Base-by-base conservation (phyloP, 1,140 invertebrate species). In the Bombus huntii region DNA sequence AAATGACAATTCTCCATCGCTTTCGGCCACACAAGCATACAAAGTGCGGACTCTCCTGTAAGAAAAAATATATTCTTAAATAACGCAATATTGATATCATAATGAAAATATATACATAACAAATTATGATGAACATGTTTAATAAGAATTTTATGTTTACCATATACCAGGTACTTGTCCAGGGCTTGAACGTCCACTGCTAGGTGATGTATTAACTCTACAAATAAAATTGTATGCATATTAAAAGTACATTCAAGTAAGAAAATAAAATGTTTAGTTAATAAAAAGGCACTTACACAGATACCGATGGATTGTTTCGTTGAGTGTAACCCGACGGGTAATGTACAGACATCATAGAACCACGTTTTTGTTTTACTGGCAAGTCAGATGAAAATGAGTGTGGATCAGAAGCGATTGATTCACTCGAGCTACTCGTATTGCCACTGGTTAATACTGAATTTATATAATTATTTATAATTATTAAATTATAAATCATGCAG, bases 1-100 rank as follows among this genome's bases (percentile, higher is more conserved):
- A 96, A 99, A 99, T 65, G 98, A 99, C 86, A 99, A 95, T 96
- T 99, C 99, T 84, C 98, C 98, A 93, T 99, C 98, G 95, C 98
- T 98, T 95, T 99, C 99, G 78, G 98, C 99, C 88, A 99, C 96
- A 95, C 99, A 99, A 72, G 98, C 97, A 95, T 99, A 99, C 59
- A 99, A 95, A 72, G 99, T 99, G 92, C 98, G 96, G 57, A 99
- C 99, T 94, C 97, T 96, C 92, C 97, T 97, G 37, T 12, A 68
- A 72, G 91, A 93, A 93, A 92, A 92, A 70, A 57, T 37, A 66
- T 53, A n/a, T 82, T 31, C 65, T 5, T n/a, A 34, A 76, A 83
- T 53, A 25, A 66, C 28, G 1, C 42, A 47, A 59, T 57, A 31
- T 12, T 42, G 34, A 31, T 18, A 72, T 31, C 3, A 42, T 28